phyloP scores from a whole-genome alignment of 2,888 invertebrate genomes.

The Thecophora atra region DNA sequence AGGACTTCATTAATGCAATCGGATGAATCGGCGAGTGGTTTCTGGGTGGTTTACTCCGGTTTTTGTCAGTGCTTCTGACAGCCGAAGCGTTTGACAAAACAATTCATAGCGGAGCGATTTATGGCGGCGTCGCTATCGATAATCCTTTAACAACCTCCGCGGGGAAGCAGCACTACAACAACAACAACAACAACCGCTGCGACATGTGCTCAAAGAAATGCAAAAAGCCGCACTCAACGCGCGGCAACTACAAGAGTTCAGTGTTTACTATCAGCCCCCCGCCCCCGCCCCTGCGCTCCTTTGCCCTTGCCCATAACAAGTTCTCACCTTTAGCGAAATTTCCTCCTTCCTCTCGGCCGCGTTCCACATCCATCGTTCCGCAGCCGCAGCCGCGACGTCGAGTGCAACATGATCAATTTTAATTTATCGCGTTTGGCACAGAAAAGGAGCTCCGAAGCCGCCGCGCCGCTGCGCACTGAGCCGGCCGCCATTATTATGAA shows the following conservation, averaged over 20 bases:
- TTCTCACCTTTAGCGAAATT: conserved; percentile 1
- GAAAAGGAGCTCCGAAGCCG: conserved; percentile 28
- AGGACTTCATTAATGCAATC: no score
- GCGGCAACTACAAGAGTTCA: conserved; percentile 15
- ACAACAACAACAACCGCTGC: conserved; percentile 30
- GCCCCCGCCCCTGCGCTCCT: neutral
- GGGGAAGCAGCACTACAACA: conserved; percentile 30
- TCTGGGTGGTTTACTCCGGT: no score
- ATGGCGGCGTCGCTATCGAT: conserved; percentile 6
- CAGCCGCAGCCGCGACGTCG: neutral
- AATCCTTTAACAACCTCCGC: conserved; percentile 18
- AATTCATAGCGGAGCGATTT: conserved; percentile 19
- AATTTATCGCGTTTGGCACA: conserved; percentile 36
- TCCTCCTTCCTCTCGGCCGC: neutral
- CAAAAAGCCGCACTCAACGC: conserved; percentile 31
- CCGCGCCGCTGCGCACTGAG: conserved; percentile 15
- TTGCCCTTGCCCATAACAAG: neutral
- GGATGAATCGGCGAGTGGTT: neutral
- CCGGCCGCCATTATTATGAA: conserved; percentile 42
- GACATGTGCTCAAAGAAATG: conserved; percentile 36
- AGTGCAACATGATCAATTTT: conserved; percentile 39
- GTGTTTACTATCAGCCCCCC: neutral
- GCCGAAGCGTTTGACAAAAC: conserved; percentile 22
- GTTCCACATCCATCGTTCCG: neutral
- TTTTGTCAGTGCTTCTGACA: conserved; percentile 15